phyloP scores from a whole-genome alignment of 2,113 vertebrate species.

The Carassius gibelio region DNA sequence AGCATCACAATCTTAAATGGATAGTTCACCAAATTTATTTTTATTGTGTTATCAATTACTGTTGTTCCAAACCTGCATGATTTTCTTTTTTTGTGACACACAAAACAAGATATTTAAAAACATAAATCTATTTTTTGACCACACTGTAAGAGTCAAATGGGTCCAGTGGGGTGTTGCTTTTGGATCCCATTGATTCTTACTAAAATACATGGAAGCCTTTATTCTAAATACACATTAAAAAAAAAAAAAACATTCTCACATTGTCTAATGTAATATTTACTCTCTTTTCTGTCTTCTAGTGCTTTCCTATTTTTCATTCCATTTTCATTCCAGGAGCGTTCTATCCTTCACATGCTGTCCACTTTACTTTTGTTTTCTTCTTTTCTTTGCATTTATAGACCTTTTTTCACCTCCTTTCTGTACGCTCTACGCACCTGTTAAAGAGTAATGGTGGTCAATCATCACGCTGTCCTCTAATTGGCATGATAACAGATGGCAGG shows the following conservation, averaged over 20 bases:
- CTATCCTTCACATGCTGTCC: not conserved
- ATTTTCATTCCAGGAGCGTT: not conserved
- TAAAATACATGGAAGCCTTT: not conserved
- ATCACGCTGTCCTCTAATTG: slow-evolving; percentile 37
- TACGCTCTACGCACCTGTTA: slow-evolving; percentile 16
- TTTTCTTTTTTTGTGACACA: not conserved
- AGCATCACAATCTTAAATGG: not conserved
- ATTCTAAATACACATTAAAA: not conserved
- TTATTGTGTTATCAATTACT: not conserved
- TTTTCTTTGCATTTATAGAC: not conserved
- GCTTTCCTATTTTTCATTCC: slow-evolving; percentile 34
- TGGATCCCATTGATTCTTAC: not conserved
- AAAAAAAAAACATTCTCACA: not conserved
- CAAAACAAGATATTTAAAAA: not conserved
- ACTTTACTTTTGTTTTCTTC: not conserved
- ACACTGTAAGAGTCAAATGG: not conserved
- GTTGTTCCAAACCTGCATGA: not conserved
- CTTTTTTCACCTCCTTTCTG: not conserved
- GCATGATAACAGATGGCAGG: slow-evolving; percentile 47
- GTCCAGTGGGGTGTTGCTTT: not conserved
- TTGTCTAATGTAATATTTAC: not conserved
- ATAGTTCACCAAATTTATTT: not conserved
- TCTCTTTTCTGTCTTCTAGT: not conserved
- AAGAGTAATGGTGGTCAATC: slow-evolving; percentile 16
- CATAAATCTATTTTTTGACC: not conserved